Base-by-base conservation (phyloP, 1,140 invertebrate species). In the Camponotus vicinus region DNA sequence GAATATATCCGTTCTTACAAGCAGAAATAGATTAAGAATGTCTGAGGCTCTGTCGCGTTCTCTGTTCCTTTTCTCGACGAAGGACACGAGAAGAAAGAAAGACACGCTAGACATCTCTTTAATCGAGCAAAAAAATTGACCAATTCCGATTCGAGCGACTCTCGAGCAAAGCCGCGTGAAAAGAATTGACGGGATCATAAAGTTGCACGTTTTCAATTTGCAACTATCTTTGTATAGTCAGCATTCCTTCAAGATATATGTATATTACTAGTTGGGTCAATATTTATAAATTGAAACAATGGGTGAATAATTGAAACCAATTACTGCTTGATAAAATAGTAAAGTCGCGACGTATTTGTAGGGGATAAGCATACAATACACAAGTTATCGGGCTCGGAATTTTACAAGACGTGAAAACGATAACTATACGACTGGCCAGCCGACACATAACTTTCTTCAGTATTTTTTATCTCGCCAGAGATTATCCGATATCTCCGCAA, bases 381-480 rank as follows among this genome's bases (percentile, higher is more conserved):
- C 61, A 3, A 79, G 42, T 34, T 40, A 80, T 55, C 45, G 13
- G 40, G 34, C n/a, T 32, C 34, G 21, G 18, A 11, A 71, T 84
- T 83, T 83, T 73, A 21, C 42, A 34, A 69, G 80, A 61, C 64
- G 71, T 52, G 86, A 78, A 88, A 89, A 79, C 73, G 67, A 21
- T 89, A 89, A 73, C 85, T 87, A 57, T 49, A 1, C 52, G 69
- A 9, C 55, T 7, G 27, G 55, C 15, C 84, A 21, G 49, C 37
- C 15, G 70, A 11, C 69, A 13, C 9, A 55, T 85, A 15, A 77
- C 88, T 89, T 90, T 90, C 79, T 67, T 85, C 73, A 32, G 59
- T 64, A 66, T 82, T 32, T n/a, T 66, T 87, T 82, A 89, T 90
- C 88, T 85, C 40, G 63, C n/a, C 15, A 64, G 59, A 40, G 52